Percentiles rank a stretch among this genome's conserved stretches.
phyloP scores from a whole-genome alignment of 1,140 invertebrate species.

The Hyposmocoma kahamanoa region DNA sequence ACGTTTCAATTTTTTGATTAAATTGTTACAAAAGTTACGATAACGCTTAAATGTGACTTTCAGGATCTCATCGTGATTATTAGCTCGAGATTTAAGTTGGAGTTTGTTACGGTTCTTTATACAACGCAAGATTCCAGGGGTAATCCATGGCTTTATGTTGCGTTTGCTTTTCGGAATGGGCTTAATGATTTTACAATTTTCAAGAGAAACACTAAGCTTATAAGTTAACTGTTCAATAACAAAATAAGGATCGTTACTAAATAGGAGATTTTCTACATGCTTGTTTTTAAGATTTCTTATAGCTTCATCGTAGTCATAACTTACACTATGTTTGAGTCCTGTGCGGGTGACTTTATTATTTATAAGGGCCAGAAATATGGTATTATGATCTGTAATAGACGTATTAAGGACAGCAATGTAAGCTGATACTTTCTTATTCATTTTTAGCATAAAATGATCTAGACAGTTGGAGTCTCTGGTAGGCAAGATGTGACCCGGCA shows the following conservation, averaged over 20 bases:
- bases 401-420: slow-evolving; percentile 4
- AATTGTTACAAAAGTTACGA: not conserved
- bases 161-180: not conserved
- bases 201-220: not conserved
- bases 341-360: not conserved
- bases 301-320: not conserved
- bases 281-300: not conserved
- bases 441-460: slow-evolving; percentile 5
- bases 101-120: slow-evolving; percentile 2
- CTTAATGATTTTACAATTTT: not conserved
- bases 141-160: slow-evolving; percentile 6
- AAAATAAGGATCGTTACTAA: not conserved
- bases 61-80: slow-evolving; percentile 1
- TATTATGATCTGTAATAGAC: slow-evolving; percentile 19
- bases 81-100: not conserved
- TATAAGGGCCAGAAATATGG: slow-evolving; percentile 6
- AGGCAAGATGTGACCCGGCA: slow-evolving; percentile 5
- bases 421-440: not conserved
- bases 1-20: not conserved
- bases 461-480: slow-evolving; percentile 2
- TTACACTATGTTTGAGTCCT: not conserved
- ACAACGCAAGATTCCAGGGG: slow-evolving; percentile 2
- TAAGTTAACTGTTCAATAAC: not conserved
- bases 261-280: not conserved
- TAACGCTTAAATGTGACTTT: slow-evolving; percentile 1